Evolutionary conservation across 1,140 invertebrate genomes (phyloP), one percentile per base, ranked within the genome.

Genomic region (Pseudomyrmex pallidus): DNA sequence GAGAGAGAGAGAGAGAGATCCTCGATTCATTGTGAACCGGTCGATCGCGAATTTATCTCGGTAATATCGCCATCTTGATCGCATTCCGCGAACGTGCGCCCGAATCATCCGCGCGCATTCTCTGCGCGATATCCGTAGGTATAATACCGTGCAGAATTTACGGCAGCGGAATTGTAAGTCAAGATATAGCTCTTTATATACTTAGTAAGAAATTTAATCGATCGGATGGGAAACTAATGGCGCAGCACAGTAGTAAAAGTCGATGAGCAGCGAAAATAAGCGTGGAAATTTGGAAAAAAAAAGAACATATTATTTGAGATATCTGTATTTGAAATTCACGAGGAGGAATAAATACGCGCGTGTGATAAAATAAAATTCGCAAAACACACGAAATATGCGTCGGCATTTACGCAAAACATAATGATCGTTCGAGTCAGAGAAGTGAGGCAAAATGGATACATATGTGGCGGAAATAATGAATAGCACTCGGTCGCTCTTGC

Each of bases 21-120:
- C 35, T 66, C 35, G 46, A 20, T 17, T 10, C 17, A 57, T 68
- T 70, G 44, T 68, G 4, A 78, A 54, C 20, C 12, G 9, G 54
- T 70, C 35, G 66, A 70, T 80, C 66, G 66, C 22, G 44, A 70
- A 72, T 80, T 59, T 72, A 70, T 70, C 44, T 70, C 54, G 44
- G 20, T 35, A 78, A 70, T 57, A 70, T 78, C 2, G 54, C 44
- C 54, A 20, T 17, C 20, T 59, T 5, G 64, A 78, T 70, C 56
- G 22, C n/a, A 70, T 80, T 80, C 66, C 54, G 12, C 20, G 44
- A 78, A 20, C 7, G 17, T 46, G 35, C 22, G 59, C 35, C 46
- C 12, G 20, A 68, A 57, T 68, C 10, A 57, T 68, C 10, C 15
- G 13, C 44, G 63, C 12, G 10, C 20, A 48, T 78, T 70, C 20